Conservation (phyloP, 2,888 invertebrate genomes). For the Salpingus planirostris region DNA sequence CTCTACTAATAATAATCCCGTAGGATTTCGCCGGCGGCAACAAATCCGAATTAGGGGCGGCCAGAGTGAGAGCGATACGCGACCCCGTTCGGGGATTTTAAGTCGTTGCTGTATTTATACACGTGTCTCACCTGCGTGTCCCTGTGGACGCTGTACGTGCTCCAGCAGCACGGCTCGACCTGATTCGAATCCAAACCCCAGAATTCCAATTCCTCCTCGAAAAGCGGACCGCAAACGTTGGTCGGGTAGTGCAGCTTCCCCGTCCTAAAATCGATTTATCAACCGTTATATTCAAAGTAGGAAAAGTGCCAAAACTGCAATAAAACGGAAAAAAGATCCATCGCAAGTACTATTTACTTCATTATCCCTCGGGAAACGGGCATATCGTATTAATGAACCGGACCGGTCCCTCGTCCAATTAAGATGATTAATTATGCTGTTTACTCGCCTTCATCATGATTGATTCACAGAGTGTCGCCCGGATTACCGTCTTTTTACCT, state of each 20-base stretch:
- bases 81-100: too few species aligned
- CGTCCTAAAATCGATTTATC: too few species aligned
- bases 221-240: conserved; percentile 93
- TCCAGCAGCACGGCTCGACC: conserved; percentile 98
- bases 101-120: too few species aligned
- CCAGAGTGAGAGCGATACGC: too few species aligned
- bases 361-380: neutral
- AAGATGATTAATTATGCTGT: too few species aligned
- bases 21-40: too few species aligned
- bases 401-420: too few species aligned
- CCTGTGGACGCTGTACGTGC: conserved; percentile 85
- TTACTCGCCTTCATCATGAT: too few species aligned
- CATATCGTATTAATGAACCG: too few species aligned
- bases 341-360: neutral
- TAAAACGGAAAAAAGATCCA: neutral
- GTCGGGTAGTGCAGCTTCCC: conserved; percentile 94
- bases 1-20: too few species aligned
- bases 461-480: neutral
- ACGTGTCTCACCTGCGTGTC: conserved; percentile 61
- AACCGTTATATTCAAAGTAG: conserved; percentile 17
- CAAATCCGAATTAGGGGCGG: too few species aligned
- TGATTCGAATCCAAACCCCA: conserved; percentile 97
- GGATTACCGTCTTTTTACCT: conserved; percentile 41
- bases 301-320: conserved; percentile 1
- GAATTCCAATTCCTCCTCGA: conserved; percentile 93